Percentiles rank a stretch among this genome's conserved stretches.
Evolutionary conservation across 1,140 invertebrate species (phyloP).

Genomic region (Sinonovacula constricta): DNA sequence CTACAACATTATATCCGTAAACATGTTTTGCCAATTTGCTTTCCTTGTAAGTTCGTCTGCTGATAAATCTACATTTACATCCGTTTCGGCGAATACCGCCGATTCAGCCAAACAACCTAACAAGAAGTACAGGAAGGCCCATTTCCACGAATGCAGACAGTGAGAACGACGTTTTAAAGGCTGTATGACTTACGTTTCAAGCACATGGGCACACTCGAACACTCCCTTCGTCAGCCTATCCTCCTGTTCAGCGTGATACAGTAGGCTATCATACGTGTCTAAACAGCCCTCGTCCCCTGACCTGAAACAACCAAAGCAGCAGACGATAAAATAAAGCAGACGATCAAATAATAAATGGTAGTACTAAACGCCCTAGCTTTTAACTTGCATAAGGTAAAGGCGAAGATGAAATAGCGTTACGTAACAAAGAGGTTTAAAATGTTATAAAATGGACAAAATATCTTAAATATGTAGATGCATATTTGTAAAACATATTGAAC

Average conservation of each 20-base stretch:
- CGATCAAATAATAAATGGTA: background rate
- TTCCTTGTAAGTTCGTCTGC: too few species aligned
- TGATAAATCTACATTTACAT: too few species aligned
- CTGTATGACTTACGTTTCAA: constrained; percentile 53
- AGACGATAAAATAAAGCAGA: background rate
- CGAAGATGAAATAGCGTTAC: background rate
- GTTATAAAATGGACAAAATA: background rate
- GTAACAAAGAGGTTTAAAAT: background rate
- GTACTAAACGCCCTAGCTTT: too few species aligned
- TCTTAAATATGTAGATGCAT: background rate
- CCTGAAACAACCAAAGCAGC: constrained; percentile 7
- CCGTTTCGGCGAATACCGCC: too few species aligned
- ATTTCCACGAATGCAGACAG: too few species aligned
- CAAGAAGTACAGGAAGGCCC: too few species aligned
- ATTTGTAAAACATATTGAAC: too few species aligned
- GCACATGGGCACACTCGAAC: constrained; percentile 30
- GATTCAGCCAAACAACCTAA: too few species aligned
- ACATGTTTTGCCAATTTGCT: too few species aligned
- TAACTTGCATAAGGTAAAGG: too few species aligned
- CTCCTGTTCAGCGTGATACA: constrained; percentile 28
- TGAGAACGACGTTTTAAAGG: too few species aligned
- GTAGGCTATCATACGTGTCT: background rate
- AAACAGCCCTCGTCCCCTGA: constrained; percentile 18
- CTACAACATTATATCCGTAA: too few species aligned
- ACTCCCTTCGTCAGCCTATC: constrained; percentile 24